These are phyloP conservation scores for Ichneumon xanthorius DNA, from an alignment of 2,888 invertebrate species.

Conservation along the genomic window DNA sequence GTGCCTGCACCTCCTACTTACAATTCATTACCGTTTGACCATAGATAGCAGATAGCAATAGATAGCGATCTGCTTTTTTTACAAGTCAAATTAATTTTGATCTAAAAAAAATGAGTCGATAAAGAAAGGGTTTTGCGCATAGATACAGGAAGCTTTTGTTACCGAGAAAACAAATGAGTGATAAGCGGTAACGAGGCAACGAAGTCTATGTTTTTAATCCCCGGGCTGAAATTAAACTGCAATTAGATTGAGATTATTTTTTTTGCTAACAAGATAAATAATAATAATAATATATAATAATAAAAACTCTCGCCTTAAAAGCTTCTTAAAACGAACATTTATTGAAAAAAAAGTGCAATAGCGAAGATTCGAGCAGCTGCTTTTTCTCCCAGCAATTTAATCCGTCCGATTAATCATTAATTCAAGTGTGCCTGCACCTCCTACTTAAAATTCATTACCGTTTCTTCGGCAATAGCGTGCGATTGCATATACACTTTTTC, in stretches of 20 bases:
- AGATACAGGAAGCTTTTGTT: neutral
- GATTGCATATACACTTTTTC: constrained; percentile 8
- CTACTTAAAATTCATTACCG: neutral
- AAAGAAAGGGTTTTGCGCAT: neutral
- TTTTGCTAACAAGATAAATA: neutral
- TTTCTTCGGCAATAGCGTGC: neutral
- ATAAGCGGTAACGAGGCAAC: neutral
- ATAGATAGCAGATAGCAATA: neutral
- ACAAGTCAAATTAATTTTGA: neutral
- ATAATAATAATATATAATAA: neutral
- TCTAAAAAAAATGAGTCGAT: neutral
- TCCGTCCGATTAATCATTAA: neutral
- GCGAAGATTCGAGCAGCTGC: neutral
- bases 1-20: neutral
- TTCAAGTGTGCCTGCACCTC: neutral
- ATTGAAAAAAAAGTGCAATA: neutral
- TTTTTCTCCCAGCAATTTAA: neutral
- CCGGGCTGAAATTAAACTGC: neutral
- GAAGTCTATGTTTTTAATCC: neutral
- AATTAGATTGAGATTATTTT: neutral
- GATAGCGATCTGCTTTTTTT: neutral
- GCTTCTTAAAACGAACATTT: neutral
- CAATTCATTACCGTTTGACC: neutral
- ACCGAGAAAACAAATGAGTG: neutral
- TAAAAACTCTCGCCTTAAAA: neutral